Base-by-base conservation (phyloP, 2,888 invertebrate species). In the Nephrotoma guestfalica region DNA sequence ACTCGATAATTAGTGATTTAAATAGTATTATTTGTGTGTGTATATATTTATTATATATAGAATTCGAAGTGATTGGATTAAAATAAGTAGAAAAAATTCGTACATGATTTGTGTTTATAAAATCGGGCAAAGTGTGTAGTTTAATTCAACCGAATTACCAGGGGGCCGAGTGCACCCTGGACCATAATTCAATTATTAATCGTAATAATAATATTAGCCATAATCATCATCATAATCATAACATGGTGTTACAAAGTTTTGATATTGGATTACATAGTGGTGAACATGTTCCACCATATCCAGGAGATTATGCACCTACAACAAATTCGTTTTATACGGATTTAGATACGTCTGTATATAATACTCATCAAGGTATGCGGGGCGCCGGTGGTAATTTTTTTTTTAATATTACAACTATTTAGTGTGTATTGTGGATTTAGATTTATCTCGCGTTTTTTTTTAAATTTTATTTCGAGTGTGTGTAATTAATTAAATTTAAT, bases 321-420 rank as follows among this genome's bases (percentile, higher is more conserved):
- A 88, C 88, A 83, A 88, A 88, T 86, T 88, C 90, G 86, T 91
- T 90, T 87, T 91, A 91, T 88, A 91, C 91, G 88, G 91, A 91
- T 87, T 90, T 91, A 88, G 91, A 91, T 90, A 90, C 91, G 86
- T 91, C 91, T 89, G 90, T 91, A 89, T 91, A 91, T 88, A 91
- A 91, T 84, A 84, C 84, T 41, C 71, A 71, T 88, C 90, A 90
- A 90, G 91, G 91, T 90, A 88, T 86, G 43, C 18, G 71, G 30
- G 6, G 71, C 71, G 30, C 71, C 71, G 71, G 30, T 18, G 30
- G 30, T 71, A 71, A 18, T 47, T 13, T 47, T 47, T 30, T 30
- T 30, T 30, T 30, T 30, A 30, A 30, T 30, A 30, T 30, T 30
- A 30, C 30, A 30, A 30, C 30, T 30, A 30, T 30, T 30, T 3